phyloP scores from a whole-genome alignment of 2,888 invertebrate genomes.

The Noctua comes region DNA sequence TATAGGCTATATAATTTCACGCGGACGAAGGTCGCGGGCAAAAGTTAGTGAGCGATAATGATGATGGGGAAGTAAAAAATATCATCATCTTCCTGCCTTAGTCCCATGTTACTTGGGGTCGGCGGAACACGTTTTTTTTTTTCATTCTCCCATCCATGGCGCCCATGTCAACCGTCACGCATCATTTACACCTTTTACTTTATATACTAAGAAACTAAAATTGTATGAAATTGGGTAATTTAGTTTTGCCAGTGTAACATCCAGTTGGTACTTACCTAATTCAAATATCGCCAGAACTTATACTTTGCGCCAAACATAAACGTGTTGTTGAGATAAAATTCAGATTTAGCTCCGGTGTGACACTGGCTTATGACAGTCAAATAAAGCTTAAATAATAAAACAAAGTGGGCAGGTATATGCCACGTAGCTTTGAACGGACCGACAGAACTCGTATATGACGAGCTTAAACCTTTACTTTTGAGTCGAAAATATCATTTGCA shows the following conservation, averaged over 20 bases:
- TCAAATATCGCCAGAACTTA: not conserved
- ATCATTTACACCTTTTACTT: too few relatives aligned
- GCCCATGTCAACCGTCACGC: too few relatives aligned
- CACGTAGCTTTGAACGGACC: not conserved
- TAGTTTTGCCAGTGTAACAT: not conserved
- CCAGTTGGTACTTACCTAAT: not conserved
- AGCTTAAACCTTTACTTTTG: not conserved
- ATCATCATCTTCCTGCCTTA: too few relatives aligned
- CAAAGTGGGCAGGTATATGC: constrained; percentile 11
- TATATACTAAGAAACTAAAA: not conserved
- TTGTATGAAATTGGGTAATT: not conserved
- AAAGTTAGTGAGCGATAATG: not conserved
- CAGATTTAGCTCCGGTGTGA: constrained; percentile 58
- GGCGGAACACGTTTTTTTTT: too few relatives aligned
- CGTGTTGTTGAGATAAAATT: constrained; percentile 56
- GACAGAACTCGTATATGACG: not conserved
- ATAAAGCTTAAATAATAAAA: constrained; percentile 65
- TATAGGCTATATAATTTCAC: too few relatives aligned
- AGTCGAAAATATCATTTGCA: not conserved
- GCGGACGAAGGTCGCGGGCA: too few relatives aligned
- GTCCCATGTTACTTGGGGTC: too few relatives aligned
- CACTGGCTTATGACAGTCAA: constrained; percentile 66
- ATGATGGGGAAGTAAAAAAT: not conserved
- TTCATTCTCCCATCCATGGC: too few relatives aligned
- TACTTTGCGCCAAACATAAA: constrained; percentile 25